Base-by-base conservation (phyloP, 1,140 invertebrate genomes). In the Bombus polaris region DNA sequence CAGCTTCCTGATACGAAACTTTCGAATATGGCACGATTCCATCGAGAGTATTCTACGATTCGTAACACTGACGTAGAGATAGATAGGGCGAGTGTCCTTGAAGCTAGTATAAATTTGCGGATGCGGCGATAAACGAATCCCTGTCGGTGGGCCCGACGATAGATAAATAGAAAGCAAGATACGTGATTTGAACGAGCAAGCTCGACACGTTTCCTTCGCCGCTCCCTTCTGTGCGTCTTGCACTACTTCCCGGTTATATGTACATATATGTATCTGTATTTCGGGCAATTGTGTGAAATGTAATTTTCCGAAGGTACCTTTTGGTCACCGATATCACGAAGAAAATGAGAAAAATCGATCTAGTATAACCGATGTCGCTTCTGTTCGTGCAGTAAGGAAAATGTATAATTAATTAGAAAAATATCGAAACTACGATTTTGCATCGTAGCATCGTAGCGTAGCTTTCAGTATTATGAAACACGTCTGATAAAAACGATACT, bases 81-180 rank as follows among this genome's bases (percentile, higher is more conserved):
- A 39, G 62, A 32, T 15, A 47, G n/a, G 9, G 35, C 37, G 35
- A 70, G 37, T 62, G 68, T 42, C 68, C 47, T 72, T 59, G 68
- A n/a, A 81, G 59, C 15, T 57, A 68, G 28, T 66, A 81, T 81
- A 81, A 73, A 81, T 81, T 73, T 73, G 53, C 39, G 70, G 70
- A 73, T 59, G n/a, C 37, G 22, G 53, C 80, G 70, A 73, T 81
- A 81, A 73, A 81, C 70, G 80, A 73, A 81, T 44, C 37, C 70
- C 57, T 73, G 18, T 53, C 47, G 68, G 35, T 53, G 68, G 28
- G 6, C 79, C 28, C 28, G 42, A 2, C 59, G 81, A 83, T 77
- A 68, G 81, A 83, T 83, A 83, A 83, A 83, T 83, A 83, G 73
- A 83, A 83, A 83, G 73, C 39, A 68, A 32, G 73, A 53, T 83